phyloP scores from a whole-genome alignment of 2,113 vertebrate species.

The Gnathonemus echidnorhynchus region DNA sequence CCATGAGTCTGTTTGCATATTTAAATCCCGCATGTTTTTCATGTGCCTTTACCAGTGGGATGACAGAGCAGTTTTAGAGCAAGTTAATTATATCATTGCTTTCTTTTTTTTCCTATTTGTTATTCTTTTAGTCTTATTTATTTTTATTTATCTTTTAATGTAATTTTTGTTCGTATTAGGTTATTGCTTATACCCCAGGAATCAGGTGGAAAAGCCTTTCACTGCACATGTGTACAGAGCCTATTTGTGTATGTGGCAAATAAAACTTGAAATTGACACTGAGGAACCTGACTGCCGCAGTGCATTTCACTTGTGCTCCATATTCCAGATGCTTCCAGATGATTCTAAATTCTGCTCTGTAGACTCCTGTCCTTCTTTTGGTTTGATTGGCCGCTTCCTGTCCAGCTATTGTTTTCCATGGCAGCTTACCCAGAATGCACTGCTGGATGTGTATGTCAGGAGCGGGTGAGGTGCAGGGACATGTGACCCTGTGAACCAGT shows the following conservation, averaged over 20 bases:
- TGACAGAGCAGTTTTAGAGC: not conserved
- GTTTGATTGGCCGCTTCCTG: not conserved
- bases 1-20: not conserved
- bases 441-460: not conserved
- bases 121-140: not conserved
- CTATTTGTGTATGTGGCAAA: not conserved
- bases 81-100: not conserved
- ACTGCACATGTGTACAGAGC: not conserved
- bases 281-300: too few species aligned
- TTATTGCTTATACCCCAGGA: not conserved
- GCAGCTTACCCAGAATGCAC: not conserved
- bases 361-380: too few species aligned
- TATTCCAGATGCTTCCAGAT: not conserved
- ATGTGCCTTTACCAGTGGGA: not conserved
- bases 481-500: not conserved
- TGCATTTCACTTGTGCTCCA: too few species aligned
- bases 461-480: not conserved
- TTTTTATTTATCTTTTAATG: not conserved
- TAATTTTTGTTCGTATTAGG: not conserved
- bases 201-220: not conserved
- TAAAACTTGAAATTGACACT: too few species aligned
- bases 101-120: not conserved
- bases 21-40: not conserved
- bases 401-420: not conserved
- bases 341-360: not conserved